Base-by-base conservation (phyloP, 2,797 vertebrate genomes). In the Rousettus madagascariensis region DNA sequence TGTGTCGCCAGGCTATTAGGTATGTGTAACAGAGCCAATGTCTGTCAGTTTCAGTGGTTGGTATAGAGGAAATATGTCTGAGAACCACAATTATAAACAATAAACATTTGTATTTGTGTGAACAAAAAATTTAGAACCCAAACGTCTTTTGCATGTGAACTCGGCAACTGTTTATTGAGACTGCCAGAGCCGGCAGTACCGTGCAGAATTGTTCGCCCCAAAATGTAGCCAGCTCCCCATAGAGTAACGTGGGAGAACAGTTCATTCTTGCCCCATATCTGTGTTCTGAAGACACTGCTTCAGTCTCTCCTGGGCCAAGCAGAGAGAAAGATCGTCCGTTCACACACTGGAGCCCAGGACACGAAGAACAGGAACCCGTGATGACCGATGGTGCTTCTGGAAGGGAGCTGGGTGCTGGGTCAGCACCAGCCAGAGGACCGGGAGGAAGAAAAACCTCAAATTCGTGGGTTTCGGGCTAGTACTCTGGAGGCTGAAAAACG, bases 131-230 rank as follows among this genome's bases (percentile, higher is more conserved):
- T 65, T 68, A 43, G 38, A 74, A 5, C 51, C 33, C 75, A 30
- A 78, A 90, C 13, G 43, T 72, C 75, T 85, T 89, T 24, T 22
- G 0, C 33, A 15, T 49, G 8, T 26, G 69, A 22, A 61, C 36
- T 59, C 12, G 12, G 55, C 69, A 79, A 38, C 26, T 51, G 5
- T 16, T 46, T 63, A 33, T 28, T 69, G 10, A 12, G 15, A 17
- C 38, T 5, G 6, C 33, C 22, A 11, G 19, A 22, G 33, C 30
- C 41, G 15, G 43, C 13, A 17, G 17, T 46, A 43, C 61, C 0
- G 2, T 0, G 7, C 3, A 59, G 2, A 19, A 38, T 24, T 20
- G 0, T 38, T 43, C 9, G 4, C 13, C 43, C 3, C 33, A 38
- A n/a, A 66, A 71, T 72, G 22, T 74, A 41, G 9, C 51, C 38